Conservation (phyloP, 1,140 invertebrate genomes). For the Homarus americanus region DNA sequence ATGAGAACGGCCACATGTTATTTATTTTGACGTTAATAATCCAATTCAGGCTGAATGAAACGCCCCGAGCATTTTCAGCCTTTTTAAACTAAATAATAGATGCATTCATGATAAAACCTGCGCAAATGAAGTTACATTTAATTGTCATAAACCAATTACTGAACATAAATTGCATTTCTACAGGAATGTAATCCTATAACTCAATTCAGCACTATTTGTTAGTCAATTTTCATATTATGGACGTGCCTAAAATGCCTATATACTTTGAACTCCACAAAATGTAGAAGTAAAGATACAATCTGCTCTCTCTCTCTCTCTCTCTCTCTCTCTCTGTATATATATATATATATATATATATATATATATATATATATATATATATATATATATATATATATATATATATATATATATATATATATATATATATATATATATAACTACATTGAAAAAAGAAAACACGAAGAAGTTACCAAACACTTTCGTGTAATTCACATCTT, state of each 20-base stretch:
- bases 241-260: background rate
- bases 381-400: too few species aligned
- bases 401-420: too few species aligned
- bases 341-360: too few species aligned
- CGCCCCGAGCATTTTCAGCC: slow-evolving; percentile 19
- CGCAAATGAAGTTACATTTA: slow-evolving; percentile 39
- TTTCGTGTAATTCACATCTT: too few species aligned
- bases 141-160: slow-evolving; percentile 49
- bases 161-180: slow-evolving; percentile 35
- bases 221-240: background rate
- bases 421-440: too few species aligned
- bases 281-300: too few species aligned
- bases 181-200: slow-evolving; percentile 33
- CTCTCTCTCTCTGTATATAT: background rate
- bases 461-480: too few species aligned
- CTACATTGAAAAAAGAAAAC: too few species aligned
- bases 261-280: slow-evolving; percentile 14
- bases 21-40: slow-evolving; percentile 40
- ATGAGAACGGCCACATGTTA: background rate
- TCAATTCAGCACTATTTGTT: slow-evolving; percentile 18
- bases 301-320: slow-evolving; percentile 15
- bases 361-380: too few species aligned
- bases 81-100: slow-evolving; percentile 37
- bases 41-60: slow-evolving; percentile 1
- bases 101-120: slow-evolving; percentile 14